Base-by-base conservation (phyloP, 2,888 invertebrate species). In the Parapristionchus giblindavisi region DNA sequence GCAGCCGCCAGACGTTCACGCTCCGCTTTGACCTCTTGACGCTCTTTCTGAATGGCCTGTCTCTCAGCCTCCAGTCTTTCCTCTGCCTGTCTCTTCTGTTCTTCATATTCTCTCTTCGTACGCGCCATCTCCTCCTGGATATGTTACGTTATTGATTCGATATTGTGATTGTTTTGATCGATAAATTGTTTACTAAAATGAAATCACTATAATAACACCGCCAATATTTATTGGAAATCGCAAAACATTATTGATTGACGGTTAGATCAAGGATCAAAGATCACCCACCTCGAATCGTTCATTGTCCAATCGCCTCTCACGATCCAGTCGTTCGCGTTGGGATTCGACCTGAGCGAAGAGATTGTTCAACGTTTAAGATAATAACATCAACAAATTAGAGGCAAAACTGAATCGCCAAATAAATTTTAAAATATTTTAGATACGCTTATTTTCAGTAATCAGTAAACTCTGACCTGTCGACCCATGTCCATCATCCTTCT, bases 61-160 rank as follows among this genome's bases (percentile, higher is more conserved):
- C 40, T 70, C 38, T 70, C 54, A 24, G 17, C 34, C 34, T 32
- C 54, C 2, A 70, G 70, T n/a, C 3, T 34, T 17, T n/a, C 38
- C 40, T 70, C 70, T 2, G n/a, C n/a, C 27, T 52, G 27, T 24
- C 70, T 40, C 70, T 54, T 70, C 27, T 34, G 11, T 27, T 52
- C 54, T 17, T 70, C 70, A 36, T 54, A 38, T 24, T 52, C 70
- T 21, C 70, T 40, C 38, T 52, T 32, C 27, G 27, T 52, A 36
- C 14, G 14, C 34, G 21, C 29, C 70, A 70, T 70, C 54, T 70
- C 70, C 32, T 70, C 70, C 70, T 70, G 52, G 11, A 60, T 24
- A 66, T 40, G 1, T n/a, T 24, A 11, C 29, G 14, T 34, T 14
- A 43, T 43, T 43, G 8, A 11, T 43, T 43, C n/a, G n/a, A n/a